Conservation (phyloP, 2,888 invertebrate species). For the Ypsolopha sequella region DNA sequence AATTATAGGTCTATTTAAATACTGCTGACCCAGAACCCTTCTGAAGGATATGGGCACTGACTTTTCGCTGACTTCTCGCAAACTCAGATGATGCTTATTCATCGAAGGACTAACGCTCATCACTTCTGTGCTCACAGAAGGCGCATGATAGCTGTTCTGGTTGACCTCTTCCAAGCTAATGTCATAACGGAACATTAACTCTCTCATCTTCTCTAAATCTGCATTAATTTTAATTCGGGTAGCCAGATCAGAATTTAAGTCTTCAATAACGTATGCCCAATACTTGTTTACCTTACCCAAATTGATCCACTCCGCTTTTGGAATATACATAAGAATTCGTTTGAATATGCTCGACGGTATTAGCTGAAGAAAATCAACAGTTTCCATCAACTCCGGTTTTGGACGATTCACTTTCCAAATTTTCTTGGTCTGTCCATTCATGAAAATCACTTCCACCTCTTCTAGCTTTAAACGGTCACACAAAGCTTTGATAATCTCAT, state of each 20-base stretch:
- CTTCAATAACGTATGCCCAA: slow-evolving; percentile 51
- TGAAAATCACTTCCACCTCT: slow-evolving; percentile 41
- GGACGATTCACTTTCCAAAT: slow-evolving; percentile 52
- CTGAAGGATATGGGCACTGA: slow-evolving; percentile 25
- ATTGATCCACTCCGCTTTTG: slow-evolving; percentile 27
- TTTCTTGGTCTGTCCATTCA: slow-evolving; percentile 36
- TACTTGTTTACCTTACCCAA: slow-evolving; percentile 48
- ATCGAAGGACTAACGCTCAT: slow-evolving; percentile 8
- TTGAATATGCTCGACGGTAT: slow-evolving; percentile 43
- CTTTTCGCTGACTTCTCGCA: slow-evolving; percentile 25
- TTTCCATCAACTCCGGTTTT: slow-evolving; percentile 43
- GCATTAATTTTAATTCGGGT: slow-evolving; percentile 33
- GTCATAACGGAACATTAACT: slow-evolving; percentile 28
- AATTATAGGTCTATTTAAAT: background rate
- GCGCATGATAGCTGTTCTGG: slow-evolving; percentile 8
- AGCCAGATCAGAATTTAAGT: slow-evolving; percentile 29
- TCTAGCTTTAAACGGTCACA: slow-evolving; percentile 44
- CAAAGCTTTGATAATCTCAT: slow-evolving; percentile 35
- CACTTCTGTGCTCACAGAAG: slow-evolving; percentile 14
- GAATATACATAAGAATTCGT: slow-evolving; percentile 35
- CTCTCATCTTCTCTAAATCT: slow-evolving; percentile 33
- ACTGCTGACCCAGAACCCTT: slow-evolving; percentile 22
- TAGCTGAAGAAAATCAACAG: slow-evolving; percentile 45
- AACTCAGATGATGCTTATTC: slow-evolving; percentile 16
- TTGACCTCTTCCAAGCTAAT: slow-evolving; percentile 13